Evolutionary conservation across 30 jellyfish, hydroid and myxozoan genomes (phyloP), one percentile per base, ranked within the genome.

Genomic region (Hydra vulgaris): DNA sequence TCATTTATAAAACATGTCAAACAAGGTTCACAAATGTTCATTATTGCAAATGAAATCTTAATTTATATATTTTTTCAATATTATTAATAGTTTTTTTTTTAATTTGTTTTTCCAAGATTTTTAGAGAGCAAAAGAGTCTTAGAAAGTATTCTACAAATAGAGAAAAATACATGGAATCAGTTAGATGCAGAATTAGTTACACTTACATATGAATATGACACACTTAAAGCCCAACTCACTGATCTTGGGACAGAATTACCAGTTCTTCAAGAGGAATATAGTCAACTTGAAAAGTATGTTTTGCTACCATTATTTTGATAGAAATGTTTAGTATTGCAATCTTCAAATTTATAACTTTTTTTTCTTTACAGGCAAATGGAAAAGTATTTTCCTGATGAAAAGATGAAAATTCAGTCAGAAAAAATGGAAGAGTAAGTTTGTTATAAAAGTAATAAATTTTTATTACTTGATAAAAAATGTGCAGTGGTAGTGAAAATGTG

Each of bases 171-270:
- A 18, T 80, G 87, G 87, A 23, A 26, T 19, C 73, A 80, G 71
- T 25, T 80, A 76, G 87, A 80, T 0, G 83, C 70, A 8, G 70
- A 66, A 21, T 26, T 80, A 0, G 61, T 70, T 27, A 21, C 22
- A 23, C 27, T 80, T 84, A 80, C 69, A 22, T 84, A 80, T 20
- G 87, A 68, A 18, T 80, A 82, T 26, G 83, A 80, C 27, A 18
- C n/a, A 5, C 27, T 80, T 18, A 67, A 70, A 24, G 72, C 87
- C 15, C 26, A 27, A 66, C 54, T 80, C 22, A 80, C 87, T 8
- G 87, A 80, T n/a, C 83, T 68, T 15, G 53, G 87, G 16, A 70
- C 87, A 23, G 87, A 70, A 69, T 67, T 80, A 72, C 87, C 87
- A 23, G 54, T 21, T 0, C 72, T 80, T 0, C 83, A 67, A 70